phyloP scores from a whole-genome alignment of 2,797 vertebrate genomes.

The Myotis daubentonii region DNA sequence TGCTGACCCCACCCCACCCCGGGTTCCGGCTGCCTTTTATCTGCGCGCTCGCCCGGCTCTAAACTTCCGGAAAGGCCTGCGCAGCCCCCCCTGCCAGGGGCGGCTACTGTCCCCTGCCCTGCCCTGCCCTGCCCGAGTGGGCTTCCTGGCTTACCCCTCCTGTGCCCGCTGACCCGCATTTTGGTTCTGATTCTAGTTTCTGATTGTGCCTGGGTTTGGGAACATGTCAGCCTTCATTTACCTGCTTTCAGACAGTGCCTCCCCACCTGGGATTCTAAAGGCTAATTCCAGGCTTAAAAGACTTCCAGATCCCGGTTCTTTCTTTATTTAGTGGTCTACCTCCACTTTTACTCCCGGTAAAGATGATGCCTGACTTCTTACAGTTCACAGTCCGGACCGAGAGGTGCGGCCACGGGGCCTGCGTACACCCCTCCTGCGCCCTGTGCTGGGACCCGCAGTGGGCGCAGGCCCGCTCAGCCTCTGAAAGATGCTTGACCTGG shows the following conservation, averaged over 20 bases:
- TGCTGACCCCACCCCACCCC: slow-evolving; percentile 55
- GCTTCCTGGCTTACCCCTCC: background rate
- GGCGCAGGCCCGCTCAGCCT: background rate
- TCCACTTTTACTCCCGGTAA: background rate
- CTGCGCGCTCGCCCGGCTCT: background rate
- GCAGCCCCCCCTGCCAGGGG: background rate
- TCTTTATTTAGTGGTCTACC: background rate
- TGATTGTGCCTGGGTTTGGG: slow-evolving; percentile 37
- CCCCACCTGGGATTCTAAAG: slow-evolving; percentile 41
- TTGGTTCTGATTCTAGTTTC: slow-evolving; percentile 42
- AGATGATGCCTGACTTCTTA: background rate
- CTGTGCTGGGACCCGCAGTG: no score
- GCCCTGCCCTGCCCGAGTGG: background rate
- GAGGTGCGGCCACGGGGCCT: background rate
- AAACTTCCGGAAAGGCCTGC: background rate
- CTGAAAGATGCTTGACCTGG: background rate
- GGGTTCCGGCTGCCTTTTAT: slow-evolving; percentile 71
- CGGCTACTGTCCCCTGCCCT: background rate
- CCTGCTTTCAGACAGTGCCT: slow-evolving; percentile 34
- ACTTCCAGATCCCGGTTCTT: background rate
- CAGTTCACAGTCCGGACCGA: background rate
- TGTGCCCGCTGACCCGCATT: slow-evolving; percentile 37
- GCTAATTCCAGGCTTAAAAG: slow-evolving; percentile 7
- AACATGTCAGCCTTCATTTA: slow-evolving; percentile 60
- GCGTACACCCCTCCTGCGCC: background rate